Evolutionary conservation across 2,888 invertebrate species (phyloP), one percentile per base, ranked within the genome.

Genomic region (Hoplodrina blanda): DNA sequence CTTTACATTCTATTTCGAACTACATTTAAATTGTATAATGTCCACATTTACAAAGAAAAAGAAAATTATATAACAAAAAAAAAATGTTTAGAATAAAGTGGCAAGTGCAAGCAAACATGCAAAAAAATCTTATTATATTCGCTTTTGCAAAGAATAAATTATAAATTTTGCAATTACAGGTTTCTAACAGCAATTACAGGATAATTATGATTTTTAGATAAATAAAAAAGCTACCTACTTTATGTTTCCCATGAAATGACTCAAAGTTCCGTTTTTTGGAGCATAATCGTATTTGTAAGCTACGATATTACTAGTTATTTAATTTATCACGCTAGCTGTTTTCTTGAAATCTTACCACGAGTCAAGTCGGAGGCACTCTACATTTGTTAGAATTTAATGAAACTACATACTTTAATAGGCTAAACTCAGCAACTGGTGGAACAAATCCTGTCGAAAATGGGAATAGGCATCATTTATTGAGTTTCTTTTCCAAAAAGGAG

Each of bases 311-410:
- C 13, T 41, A 13, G 41, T 41, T 41, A 56, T 33, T 55, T 15
- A 56, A n/a, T 49, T 49, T 53, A 25, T 41, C 11, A 52, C 76
- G 56, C 63, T 37, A 56, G 62, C 33, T 60, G 15, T 49, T 44
- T 20, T 37, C 10, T 59, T 20, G 44, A 19, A 62, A 62, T 25
- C 15, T 15, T 30, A 53, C 10, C 41, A 50, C 30, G 25, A 60
- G 19, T 7, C 13, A 61, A 11, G n/a, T 13, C 17, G 2, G 15
- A 70, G 49, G 25, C 17, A 30, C n/a, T 41, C 5, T 55, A n/a
- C 15, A n/a, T 15, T 3, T 68, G n/a, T 37, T 10, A 69, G 13
- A 8, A 17, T 19, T 25, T 19, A n/a, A 20, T 19, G 54, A 67
- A 44, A 54, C n/a, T 11, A n/a, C n/a, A n/a, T n/a, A n/a, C n/a